Evolutionary conservation across 2,888 invertebrate genomes (phyloP), one percentile per base, ranked within the genome.

Genomic region (Malachius bipustulatus): DNA sequence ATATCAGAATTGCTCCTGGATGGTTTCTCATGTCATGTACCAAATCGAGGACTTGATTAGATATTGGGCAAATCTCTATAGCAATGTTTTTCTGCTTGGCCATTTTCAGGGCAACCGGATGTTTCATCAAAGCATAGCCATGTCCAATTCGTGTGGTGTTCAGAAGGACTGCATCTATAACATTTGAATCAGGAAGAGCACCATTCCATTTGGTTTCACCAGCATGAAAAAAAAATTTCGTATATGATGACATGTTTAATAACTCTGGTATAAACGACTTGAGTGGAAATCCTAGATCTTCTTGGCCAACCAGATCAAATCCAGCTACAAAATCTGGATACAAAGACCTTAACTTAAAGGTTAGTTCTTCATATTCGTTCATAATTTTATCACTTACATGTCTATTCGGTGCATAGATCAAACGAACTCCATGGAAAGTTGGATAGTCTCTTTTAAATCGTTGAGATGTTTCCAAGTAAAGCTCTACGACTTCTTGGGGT

Each of bases 271-370:
- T 64, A 42, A 78, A 82, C 2, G 71, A 67, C 19, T 65, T 56
- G 1, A 85, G 55, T 0, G 84, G 77, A 26, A 60, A 56, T 0
- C 83, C 82, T 27, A 59, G 47, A 51, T 85, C 85, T 54, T 87
- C 85, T 53, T 82, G 80, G 0, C 83, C 84, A 0, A 85, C 83
- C 41, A 87, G 63, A 63, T 87, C 87, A 47, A 85, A 85, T 3
- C 87, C 87, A 16, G 75, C 78, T 14, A 85, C 63, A 39, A 77
- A 71, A 9, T 76, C 67, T 0, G 82, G 77, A 39, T 42, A 50
- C 9, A 28, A 12, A 16, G 14, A 3, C 27, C 34, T 37, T 4
- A 43, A 15, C 9, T 36, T 29, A 10, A 4, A 16, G 2, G 28
- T 34, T 9, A 30, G 26, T 30, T 45, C 29, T 0, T 46, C 30